Evolutionary conservation across 2,888 invertebrate species (phyloP).

Genomic region (Stramonita haemastoma): DNA sequence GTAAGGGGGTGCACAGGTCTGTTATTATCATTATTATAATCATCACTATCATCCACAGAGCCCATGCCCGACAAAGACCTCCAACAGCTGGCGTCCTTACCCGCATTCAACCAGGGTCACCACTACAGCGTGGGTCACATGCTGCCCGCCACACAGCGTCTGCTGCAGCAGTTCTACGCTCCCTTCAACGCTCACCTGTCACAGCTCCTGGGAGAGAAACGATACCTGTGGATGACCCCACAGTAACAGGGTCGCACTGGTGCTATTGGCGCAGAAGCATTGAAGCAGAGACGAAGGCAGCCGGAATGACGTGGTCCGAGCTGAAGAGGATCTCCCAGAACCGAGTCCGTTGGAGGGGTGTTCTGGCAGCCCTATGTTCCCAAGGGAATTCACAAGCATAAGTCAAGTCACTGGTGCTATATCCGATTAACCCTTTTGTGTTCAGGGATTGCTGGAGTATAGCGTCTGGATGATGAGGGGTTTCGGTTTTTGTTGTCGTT

Average conservation of each 20-base stretch:
- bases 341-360: too few species aligned
- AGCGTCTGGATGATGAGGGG: too few species aligned
- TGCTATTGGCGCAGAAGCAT: background rate
- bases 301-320: too few species aligned
- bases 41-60: too few species aligned
- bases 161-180: constrained; percentile 58
- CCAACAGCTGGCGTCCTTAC: background rate
- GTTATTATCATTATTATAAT: too few species aligned
- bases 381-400: background rate
- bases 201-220: constrained; percentile 51
- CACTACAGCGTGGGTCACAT: constrained; percentile 54
- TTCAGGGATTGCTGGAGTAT: too few species aligned
- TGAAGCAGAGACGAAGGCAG: background rate
- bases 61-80: constrained; percentile 14
- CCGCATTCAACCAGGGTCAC: constrained; percentile 27
- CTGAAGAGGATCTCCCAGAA: too few species aligned
- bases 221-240: constrained; percentile 52
- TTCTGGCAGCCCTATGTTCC: background rate
- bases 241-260: too few species aligned
- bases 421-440: background rate
- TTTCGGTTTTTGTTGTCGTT: too few species aligned
- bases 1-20: too few species aligned
- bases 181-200: constrained; percentile 56
- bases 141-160: constrained; percentile 52
- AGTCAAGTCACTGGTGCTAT: background rate